Base-by-base conservation (phyloP, 2,888 invertebrate species). In the Drosophila paramelanica region DNA sequence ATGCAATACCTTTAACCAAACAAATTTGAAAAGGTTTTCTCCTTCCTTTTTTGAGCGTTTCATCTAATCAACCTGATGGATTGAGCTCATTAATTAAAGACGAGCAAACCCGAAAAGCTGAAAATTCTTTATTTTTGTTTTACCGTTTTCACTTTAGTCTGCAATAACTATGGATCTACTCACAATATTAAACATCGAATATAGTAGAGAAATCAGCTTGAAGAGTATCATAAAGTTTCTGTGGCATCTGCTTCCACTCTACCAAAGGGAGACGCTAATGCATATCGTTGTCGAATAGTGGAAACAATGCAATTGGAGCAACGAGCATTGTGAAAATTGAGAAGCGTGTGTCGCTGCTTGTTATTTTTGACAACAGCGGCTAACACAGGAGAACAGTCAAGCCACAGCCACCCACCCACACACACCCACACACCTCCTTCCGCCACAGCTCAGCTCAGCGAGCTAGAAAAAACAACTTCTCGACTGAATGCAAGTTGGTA, bases 331-430 rank as follows among this genome's bases (percentile, higher is more conserved):
- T 41, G 65, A 41, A 61, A 58, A 76, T 68, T 58, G 56, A 57
- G 47, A 61, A 55, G 45, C 43, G 41, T 43, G 59, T 52, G 46
- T 45, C 20, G 38, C 33, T 45, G 51, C 59, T 46, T 74, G 59
- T 75, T 74, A 64, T 81, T 84, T 81, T 80, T 82, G 81, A 81
- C 84, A 78, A 78, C 57, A 75, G 59, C 59, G 67, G 62, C 59
- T 49, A 72, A 55, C 76, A 68, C 77, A 79, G 60, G 80, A 77
- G 82, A 82, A 59, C 47, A 46, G 47, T 39, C 50, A 41, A 41
- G 43, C 17, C 20, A 46, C 53, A 33, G 39, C 52, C 31, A 17
- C 1, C 10, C 36, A 1, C 5, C 13, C 36, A 0, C 36, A 14
- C 1, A 8, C 41, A 17, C 17, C 6, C 23, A 10, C 13, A 10